Evolutionary conservation across 2,888 invertebrate species (phyloP), one percentile per base, ranked within the genome.

Genomic region (Diarsia rubi): DNA sequence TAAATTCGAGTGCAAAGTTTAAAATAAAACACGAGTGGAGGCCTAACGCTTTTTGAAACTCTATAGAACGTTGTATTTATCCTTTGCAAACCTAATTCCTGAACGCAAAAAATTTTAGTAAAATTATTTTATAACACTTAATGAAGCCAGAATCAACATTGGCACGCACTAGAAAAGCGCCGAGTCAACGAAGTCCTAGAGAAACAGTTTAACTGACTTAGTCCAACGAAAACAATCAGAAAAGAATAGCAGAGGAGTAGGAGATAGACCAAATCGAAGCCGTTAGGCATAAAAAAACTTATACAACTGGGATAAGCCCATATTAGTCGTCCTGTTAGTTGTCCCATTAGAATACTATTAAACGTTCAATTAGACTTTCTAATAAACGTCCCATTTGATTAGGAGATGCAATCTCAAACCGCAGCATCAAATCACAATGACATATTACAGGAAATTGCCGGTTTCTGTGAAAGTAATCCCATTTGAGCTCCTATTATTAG

Each of bases 101-200:
- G 42, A 73, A 21, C 16, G 11, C 37, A 57, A 44, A 57, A 62
- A 66, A 37, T 77, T 45, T 60, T 65, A 45, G 6, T 71, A 8
- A 70, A 70, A 27, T 42, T 0, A 1, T 62, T 42, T 21, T 59
- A 14, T 49, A 1, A 21, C 49, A 49, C 21, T n/a, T n/a, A n/a
- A n/a, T n/a, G n/a, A n/a, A 37, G 37, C 37, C 37, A 37, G 37
- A 37, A 37, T 37, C 8, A 37, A 37, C 37, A 37, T 6, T 37
- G 37, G 37, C 37, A 6, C 4, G 5, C 6, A 37, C 37, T 6
- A 37, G 37, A 37, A 37, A 37, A 37, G 37, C 37, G 37, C 37
- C 37, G 37, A 37, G 37, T 37, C 37, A 37, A 37, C 37, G 37
- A 37, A 37, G 37, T 37, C 37, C 37, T 37, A 6, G 37, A 37